Percentiles rank a stretch among this genome's conserved stretches.
Evolutionary conservation across 2,888 invertebrate species (phyloP).

Genomic region (Gnatocerus cornutus): DNA sequence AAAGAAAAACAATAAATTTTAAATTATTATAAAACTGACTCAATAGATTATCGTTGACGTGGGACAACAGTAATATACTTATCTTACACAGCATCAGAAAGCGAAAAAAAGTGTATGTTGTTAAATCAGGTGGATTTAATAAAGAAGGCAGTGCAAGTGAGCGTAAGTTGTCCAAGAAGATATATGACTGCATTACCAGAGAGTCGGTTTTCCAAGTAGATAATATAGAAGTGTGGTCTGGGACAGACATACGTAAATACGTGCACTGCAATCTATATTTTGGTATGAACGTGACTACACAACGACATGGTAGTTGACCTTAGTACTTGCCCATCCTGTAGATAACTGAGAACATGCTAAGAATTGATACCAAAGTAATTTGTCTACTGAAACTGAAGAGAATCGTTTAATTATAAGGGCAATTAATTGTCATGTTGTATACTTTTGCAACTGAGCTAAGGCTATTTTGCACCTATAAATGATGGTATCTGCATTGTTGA

Average conservation of each 20-base stretch:
- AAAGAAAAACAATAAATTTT: conserved; percentile 3
- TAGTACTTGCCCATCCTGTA: conserved; percentile 24
- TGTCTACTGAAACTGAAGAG: not conserved
- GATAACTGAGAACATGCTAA: not conserved
- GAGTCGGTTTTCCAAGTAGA: conserved; percentile 20
- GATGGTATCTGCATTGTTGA: too few relatives aligned
- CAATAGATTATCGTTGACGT: conserved; percentile 14
- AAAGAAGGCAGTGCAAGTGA: conserved; percentile 28
- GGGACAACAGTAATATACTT: conserved; percentile 8
- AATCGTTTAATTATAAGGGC: not conserved
- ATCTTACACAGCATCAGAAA: conserved; percentile 8
- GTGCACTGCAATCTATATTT: conserved; percentile 61
- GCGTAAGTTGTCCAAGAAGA: conserved; percentile 23
- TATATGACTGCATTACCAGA: conserved; percentile 17
- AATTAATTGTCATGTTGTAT: not conserved
- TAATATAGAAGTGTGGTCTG: conserved; percentile 15
- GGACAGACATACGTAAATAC: conserved; percentile 33
- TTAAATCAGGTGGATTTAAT: conserved; percentile 27
- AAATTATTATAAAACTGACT: not conserved
- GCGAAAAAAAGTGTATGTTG: conserved; percentile 6
- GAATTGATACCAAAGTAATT: conserved; percentile 2
- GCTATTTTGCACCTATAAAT: too few relatives aligned
- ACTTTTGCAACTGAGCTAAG: too few relatives aligned
- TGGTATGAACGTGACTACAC: conserved; percentile 59
- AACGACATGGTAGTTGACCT: conserved; percentile 53